Conservation (phyloP, 2,113 vertebrate genomes). For the Papio anubis region DNA sequence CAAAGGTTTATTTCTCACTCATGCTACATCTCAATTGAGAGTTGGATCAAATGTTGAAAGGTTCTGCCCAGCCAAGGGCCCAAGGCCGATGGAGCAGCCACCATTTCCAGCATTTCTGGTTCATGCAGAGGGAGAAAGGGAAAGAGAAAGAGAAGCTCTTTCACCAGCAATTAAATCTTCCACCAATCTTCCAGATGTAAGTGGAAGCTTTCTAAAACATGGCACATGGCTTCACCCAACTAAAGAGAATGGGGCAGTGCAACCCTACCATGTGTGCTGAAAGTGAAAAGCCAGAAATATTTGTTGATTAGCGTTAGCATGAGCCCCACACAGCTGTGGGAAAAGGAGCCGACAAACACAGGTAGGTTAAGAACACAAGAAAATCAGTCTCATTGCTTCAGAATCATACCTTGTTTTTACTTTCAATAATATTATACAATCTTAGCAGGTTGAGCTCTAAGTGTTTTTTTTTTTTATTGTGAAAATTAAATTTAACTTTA, state of each 20-base stretch:
- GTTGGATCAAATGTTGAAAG: background rate
- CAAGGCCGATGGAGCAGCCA: background rate
- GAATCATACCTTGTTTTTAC: background rate
- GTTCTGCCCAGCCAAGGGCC: background rate
- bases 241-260: background rate
- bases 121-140: background rate
- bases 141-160: background rate
- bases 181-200: background rate
- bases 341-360: background rate
- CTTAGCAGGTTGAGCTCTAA: background rate
- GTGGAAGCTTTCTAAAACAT: background rate
- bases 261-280: too few relatives aligned
- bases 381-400: background rate
- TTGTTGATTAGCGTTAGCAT: too few relatives aligned
- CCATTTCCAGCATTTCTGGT: background rate
- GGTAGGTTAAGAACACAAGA: too few relatives aligned
- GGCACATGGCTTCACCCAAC: background rate
- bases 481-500: background rate
- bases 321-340: background rate
- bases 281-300: background rate
- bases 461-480: background rate
- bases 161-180: background rate
- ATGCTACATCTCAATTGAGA: background rate
- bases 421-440: too few relatives aligned
- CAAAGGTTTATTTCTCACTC: background rate